phyloP scores from a whole-genome alignment of 1,140 invertebrate genomes.

The Macrobrachium rosenbergii region DNA sequence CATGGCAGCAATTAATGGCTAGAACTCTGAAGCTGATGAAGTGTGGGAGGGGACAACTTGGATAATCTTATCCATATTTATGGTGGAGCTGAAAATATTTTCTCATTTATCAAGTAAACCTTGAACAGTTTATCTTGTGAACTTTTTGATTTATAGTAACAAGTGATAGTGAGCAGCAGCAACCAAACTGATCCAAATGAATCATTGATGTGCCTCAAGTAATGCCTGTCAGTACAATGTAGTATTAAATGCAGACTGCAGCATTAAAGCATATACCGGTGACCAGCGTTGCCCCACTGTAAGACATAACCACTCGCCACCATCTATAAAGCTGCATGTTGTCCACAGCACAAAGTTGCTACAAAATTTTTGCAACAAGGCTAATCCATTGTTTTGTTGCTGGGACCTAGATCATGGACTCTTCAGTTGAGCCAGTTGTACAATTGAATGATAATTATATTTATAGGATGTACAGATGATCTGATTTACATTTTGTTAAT shows the following conservation, averaged over 20 bases:
- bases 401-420: slow-evolving; percentile 60
- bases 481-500: slow-evolving; percentile 61
- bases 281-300: slow-evolving; percentile 28
- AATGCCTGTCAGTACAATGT: slow-evolving; percentile 62
- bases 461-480: slow-evolving; percentile 64
- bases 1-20: slow-evolving; percentile 39
- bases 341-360: slow-evolving; percentile 62
- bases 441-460: slow-evolving; percentile 65
- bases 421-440: slow-evolving; percentile 56
- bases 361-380: slow-evolving; percentile 50
- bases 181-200: slow-evolving; percentile 43
- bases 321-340: slow-evolving; percentile 50
- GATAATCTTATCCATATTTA: background rate
- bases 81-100: too few species aligned
- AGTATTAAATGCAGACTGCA: slow-evolving; percentile 56
- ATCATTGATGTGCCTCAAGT: slow-evolving; percentile 59
- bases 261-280: slow-evolving; percentile 54
- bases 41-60: slow-evolving; percentile 10
- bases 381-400: slow-evolving; percentile 46
- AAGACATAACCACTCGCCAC: slow-evolving; percentile 44
- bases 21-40: slow-evolving; percentile 10
- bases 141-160: slow-evolving; percentile 3
- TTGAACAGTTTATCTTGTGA: slow-evolving; percentile 28
- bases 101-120: background rate
- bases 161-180: too few species aligned